A percentile compares a stretch with the other conserved stretches of the same genome.
Evolutionary conservation across 1,140 invertebrate species (phyloP).

Genomic region (Brachionus koreanus): DNA sequence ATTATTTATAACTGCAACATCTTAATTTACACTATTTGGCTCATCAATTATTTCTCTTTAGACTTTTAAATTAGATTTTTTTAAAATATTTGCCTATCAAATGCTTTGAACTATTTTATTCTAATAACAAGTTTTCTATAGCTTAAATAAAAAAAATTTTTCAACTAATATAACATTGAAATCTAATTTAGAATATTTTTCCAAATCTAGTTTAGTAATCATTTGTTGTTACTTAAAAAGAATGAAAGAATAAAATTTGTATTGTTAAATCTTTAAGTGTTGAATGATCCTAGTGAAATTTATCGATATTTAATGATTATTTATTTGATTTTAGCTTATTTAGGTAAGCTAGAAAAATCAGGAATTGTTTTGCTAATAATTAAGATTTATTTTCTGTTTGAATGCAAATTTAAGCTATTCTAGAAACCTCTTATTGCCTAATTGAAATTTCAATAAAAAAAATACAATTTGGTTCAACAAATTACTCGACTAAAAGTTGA

Average conservation of each 20-base stretch:
- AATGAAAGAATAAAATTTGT: not conserved
- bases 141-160: not conserved
- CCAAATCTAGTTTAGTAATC: not conserved
- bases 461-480: not conserved
- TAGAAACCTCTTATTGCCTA: not conserved
- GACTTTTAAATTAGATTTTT: too few relatives aligned
- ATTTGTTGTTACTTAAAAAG: not conserved
- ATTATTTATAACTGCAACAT: not conserved
- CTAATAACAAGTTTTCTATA: not conserved
- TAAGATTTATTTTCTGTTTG: not conserved
- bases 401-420: slow-evolving; percentile 8
- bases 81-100: too few relatives aligned
- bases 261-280: not conserved
- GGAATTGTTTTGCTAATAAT: not conserved
- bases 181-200: not conserved
- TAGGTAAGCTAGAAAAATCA: not conserved
- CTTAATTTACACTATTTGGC: not conserved
- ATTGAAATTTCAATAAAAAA: not conserved
- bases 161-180: not conserved
- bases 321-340: not conserved
- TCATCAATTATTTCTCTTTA: too few relatives aligned
- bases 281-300: not conserved
- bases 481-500: not conserved
- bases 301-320: slow-evolving; percentile 6
- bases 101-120: too few relatives aligned